These are phyloP conservation scores for Myotis davidii DNA, from an alignment of 2,113 vertebrate species.

Conservation along the genomic window DNA sequence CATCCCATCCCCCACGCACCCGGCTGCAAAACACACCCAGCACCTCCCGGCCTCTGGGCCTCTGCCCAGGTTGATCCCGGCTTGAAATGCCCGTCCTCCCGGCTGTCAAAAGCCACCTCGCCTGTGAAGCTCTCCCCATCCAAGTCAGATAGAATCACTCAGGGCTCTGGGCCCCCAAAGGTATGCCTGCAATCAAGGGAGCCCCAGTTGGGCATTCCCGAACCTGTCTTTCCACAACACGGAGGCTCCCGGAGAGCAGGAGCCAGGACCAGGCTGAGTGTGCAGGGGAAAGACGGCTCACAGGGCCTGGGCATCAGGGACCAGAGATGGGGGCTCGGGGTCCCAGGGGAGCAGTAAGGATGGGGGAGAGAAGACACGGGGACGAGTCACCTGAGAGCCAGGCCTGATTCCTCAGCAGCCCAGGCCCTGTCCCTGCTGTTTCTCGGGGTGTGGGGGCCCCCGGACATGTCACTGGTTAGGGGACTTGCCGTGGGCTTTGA, in stretches of 20 bases:
- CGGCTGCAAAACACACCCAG: slow-evolving; percentile 6
- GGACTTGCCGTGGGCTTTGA: neutral
- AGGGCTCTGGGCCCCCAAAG: neutral
- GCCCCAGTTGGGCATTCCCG: neutral
- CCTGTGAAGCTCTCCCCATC: neutral
- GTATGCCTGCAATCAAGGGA: slow-evolving; percentile 7
- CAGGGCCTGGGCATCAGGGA: neutral
- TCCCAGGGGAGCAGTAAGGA: neutral
- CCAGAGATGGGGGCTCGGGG: neutral
- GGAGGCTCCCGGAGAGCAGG: neutral
- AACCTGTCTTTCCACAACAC: neutral
- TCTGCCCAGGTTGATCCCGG: slow-evolving; percentile 10
- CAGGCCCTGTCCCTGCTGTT: neutral
- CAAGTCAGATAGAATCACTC: neutral
- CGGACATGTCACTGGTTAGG: neutral
- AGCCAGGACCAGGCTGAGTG: neutral
- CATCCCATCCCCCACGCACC: neutral
- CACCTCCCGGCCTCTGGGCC: slow-evolving; percentile 41
- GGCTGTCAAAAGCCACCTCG: slow-evolving; percentile 39
- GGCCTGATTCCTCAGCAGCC: neutral
- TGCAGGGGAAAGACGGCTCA: neutral
- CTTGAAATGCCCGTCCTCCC: slow-evolving; percentile 9
- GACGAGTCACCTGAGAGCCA: neutral
- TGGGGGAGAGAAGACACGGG: neutral
- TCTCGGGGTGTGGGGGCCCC: neutral